These are phyloP conservation scores for Peribatodes rhomboidaria DNA, from an alignment of 2,888 invertebrate genomes.

Conservation along the genomic window DNA sequence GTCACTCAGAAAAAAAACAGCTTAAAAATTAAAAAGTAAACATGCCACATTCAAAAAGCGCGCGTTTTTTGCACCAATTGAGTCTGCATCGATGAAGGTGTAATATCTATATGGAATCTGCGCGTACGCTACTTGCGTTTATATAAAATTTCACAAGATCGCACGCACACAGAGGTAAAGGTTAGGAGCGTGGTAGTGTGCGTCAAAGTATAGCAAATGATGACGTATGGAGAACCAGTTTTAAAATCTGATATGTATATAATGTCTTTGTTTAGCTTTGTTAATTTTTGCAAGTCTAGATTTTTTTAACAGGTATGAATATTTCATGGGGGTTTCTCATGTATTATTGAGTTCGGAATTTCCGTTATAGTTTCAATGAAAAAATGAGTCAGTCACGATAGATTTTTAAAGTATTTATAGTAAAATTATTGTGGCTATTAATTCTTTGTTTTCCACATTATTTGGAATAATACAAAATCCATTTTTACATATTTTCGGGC, in stretches of 20 bases:
- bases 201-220: slow-evolving; percentile 7
- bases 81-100: slow-evolving; percentile 43
- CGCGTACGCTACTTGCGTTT: slow-evolving; percentile 35
- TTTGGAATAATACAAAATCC: too few relatives aligned
- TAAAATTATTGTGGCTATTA: too few relatives aligned
- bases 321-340: too few relatives aligned
- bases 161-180: slow-evolving; percentile 33
- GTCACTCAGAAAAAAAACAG: neutral
- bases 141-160: slow-evolving; percentile 48
- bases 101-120: slow-evolving; percentile 43
- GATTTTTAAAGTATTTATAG: too few relatives aligned
- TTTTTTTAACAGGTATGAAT: too few relatives aligned
- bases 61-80: slow-evolving; percentile 42
- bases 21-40: slow-evolving; percentile 32
- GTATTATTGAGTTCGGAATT: too few relatives aligned
- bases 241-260: slow-evolving; percentile 14
- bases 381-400: too few relatives aligned
- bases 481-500: too few relatives aligned
- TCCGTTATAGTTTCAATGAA: too few relatives aligned
- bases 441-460: too few relatives aligned
- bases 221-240: slow-evolving; percentile 31
- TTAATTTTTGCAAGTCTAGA: neutral
- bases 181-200: neutral
- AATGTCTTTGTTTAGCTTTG: slow-evolving; percentile 4
- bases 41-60: slow-evolving; percentile 46